Conservation (phyloP, 1,140 invertebrate genomes). For the Bathynomus jamesi region DNA sequence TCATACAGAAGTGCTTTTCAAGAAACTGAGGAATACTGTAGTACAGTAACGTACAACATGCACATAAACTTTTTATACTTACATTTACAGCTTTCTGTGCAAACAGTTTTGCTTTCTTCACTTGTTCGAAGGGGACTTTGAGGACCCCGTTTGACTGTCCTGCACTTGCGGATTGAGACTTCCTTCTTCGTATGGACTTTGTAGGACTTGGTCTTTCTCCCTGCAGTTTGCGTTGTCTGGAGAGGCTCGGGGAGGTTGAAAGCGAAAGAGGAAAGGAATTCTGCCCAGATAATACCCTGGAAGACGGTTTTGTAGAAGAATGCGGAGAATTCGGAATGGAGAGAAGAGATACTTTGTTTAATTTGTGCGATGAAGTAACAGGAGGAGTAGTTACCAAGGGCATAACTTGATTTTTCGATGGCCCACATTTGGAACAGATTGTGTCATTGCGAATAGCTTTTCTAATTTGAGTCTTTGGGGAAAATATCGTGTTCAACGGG, state of each 20-base stretch:
- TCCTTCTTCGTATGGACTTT: too few species aligned
- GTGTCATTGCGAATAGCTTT: too few species aligned
- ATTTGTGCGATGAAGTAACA: neutral
- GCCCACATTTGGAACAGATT: slow-evolving; percentile 4
- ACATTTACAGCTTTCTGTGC: slow-evolving; percentile 45
- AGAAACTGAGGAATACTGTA: too few species aligned
- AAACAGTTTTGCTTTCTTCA: slow-evolving; percentile 28
- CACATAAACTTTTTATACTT: slow-evolving; percentile 11
- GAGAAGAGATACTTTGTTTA: neutral
- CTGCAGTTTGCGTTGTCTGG: neutral
- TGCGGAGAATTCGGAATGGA: too few species aligned
- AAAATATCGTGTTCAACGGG: too few species aligned
- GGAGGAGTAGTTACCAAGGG: slow-evolving; percentile 2
- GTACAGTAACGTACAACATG: too few species aligned
- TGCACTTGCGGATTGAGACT: too few species aligned
- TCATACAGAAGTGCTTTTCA: too few species aligned
- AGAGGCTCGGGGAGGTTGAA: neutral
- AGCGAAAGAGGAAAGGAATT: neutral
- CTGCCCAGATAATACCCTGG: too few species aligned
- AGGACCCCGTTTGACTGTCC: too few species aligned
- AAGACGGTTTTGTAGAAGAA: neutral
- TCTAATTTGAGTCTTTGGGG: too few species aligned
- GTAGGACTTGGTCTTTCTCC: slow-evolving; percentile 1
- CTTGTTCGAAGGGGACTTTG: slow-evolving; percentile 37
- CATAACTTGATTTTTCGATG: neutral